Base-by-base conservation (phyloP, 2,888 invertebrate genomes). In the Cerastis rubricosa region DNA sequence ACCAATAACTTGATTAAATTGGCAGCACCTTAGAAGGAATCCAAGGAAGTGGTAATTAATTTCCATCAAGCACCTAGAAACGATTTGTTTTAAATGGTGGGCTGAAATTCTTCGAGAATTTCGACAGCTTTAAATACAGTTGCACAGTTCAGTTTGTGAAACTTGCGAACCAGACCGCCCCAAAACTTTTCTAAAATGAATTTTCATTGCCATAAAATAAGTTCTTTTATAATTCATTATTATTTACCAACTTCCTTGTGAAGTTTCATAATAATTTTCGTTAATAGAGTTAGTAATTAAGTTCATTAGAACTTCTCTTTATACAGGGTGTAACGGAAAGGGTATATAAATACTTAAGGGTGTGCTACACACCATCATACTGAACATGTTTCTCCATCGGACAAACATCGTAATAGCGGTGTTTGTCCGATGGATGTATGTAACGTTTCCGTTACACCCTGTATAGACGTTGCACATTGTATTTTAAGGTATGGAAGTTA, bases 1-100 rank as follows among this genome's bases (percentile, higher is more conserved):
- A 86, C 88, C 61, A 90, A 90, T 91, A 90, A 91, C 87, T 90
- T 92, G 89, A 91, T 91, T 89, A 90, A 91, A 91, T 91, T 89
- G 89, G 86, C 80, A 87, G 85, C 84, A 51, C 85, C 89, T 88
- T 74, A 78, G 82, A 85, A 88, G 88, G 86, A 89, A 90, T 90
- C 87, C 79, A 45, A 79, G 80, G 83, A 87, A 90, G 83, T 81
- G 85, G 89, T 90, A 92, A 94, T 93, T 92, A 93, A 93, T 93
- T 93, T 92, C 89, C 91, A 92, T 92, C 91, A 90, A 86, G 78
- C 76, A 75, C 80, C 74, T 74, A 80, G 78, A 67, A 87, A 85
- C 83, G 87, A 86, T 82, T 90, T 89, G 86, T 86, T 89, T 89
- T 86, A 86, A 89, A 85, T 81, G 83, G 84, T 85, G 78, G 63